Evolutionary conservation across 2,888 invertebrate species (phyloP).

Genomic region (Lathronympha strigana): DNA sequence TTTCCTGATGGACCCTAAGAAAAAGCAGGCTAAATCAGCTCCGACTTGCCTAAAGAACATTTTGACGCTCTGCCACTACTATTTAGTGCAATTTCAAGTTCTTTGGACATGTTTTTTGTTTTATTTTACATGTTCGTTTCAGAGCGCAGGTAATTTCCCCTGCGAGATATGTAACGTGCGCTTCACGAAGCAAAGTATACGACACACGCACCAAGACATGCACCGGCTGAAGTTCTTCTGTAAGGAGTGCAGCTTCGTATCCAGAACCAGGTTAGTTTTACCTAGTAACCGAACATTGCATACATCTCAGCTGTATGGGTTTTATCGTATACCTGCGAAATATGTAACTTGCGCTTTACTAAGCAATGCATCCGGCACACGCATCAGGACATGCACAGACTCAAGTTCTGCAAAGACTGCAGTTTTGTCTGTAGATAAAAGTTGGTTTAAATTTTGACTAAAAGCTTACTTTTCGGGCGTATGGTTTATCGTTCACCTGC

Average conservation of each 20-base stretch:
- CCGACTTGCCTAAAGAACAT: too few species aligned
- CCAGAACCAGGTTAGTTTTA: slow-evolving; percentile 16
- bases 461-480: neutral
- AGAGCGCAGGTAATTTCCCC: slow-evolving; percentile 9
- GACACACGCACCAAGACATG: slow-evolving; percentile 31
- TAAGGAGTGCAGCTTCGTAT: slow-evolving; percentile 33
- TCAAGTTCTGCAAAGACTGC: slow-evolving; percentile 40
- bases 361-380: slow-evolving; percentile 18
- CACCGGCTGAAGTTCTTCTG: slow-evolving; percentile 42
- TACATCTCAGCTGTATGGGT: slow-evolving; percentile 11
- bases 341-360: slow-evolving; percentile 16
- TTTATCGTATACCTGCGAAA: slow-evolving; percentile 11
- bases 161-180: slow-evolving; percentile 43
- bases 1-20: too few species aligned
- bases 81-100: too few species aligned
- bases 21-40: too few species aligned
- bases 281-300: neutral
- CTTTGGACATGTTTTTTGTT: too few species aligned
- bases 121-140: neutral
- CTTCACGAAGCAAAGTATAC: slow-evolving; percentile 29
- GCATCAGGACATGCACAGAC: slow-evolving; percentile 35
- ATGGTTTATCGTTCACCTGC: slow-evolving; percentile 24
- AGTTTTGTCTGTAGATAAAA: slow-evolving; percentile 8
- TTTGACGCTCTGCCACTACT: too few species aligned
- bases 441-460: neutral